These are phyloP conservation scores for Yoshiicerus persimilis DNA, from an alignment of 1,140 invertebrate genomes.

Conservation along the genomic window DNA sequence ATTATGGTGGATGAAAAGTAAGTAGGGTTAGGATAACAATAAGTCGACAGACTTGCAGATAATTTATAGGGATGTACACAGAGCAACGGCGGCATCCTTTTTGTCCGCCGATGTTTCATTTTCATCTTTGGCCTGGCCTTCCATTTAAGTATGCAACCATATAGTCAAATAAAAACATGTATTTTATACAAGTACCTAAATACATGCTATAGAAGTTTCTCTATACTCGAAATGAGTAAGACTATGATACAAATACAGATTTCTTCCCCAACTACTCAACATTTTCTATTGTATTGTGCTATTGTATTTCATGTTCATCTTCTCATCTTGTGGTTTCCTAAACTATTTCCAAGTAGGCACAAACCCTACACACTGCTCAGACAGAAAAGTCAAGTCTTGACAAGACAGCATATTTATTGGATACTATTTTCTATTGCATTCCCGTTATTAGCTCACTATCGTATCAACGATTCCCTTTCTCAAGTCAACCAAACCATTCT, in stretches of 20 bases:
- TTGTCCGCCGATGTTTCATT: constrained; percentile 31
- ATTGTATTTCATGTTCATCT: background rate
- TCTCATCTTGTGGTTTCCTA: background rate
- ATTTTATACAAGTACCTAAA: background rate
- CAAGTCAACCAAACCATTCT: background rate
- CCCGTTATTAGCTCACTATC: background rate
- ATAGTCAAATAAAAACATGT: background rate
- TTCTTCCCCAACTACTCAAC: background rate
- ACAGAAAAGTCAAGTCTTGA: background rate
- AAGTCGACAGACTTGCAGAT: constrained; percentile 40
- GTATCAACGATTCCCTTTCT: background rate
- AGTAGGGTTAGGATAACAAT: constrained; percentile 35
- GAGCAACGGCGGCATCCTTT: constrained; percentile 33
- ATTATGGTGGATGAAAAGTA: constrained; percentile 21
- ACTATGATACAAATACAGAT: background rate
- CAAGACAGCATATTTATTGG: background rate
- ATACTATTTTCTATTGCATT: background rate
- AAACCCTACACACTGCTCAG: background rate
- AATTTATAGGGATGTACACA: constrained; percentile 40
- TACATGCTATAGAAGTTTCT: background rate
- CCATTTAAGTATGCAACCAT: background rate
- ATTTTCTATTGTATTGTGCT: background rate
- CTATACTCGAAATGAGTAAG: background rate
- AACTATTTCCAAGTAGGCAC: background rate
- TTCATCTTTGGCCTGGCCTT: constrained; percentile 24